phyloP scores from a whole-genome alignment of 2,113 vertebrate species.

The Antidorcas marsupialis region DNA sequence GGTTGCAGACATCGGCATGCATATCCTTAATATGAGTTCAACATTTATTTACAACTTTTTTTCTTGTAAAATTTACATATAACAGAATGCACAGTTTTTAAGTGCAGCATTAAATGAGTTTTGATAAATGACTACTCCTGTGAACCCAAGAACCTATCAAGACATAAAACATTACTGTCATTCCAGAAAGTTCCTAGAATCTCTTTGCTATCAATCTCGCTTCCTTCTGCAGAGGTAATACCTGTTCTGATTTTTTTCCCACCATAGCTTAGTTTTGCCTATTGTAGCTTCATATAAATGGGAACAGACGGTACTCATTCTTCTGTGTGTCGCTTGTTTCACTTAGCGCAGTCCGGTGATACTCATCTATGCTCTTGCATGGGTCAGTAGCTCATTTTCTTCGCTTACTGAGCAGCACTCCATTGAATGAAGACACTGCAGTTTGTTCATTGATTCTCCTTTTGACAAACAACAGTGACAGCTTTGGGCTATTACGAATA shows the following conservation, averaged over 20 bases:
- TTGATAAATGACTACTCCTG: neutral
- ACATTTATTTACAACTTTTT: neutral
- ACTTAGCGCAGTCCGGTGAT: neutral
- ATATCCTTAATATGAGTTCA: neutral
- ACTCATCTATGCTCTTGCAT: rapidly evolving
- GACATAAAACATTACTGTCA: neutral
- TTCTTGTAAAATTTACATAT: neutral
- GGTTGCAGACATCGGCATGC: neutral
- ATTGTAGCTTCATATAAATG: neutral
- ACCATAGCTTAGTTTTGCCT: neutral
- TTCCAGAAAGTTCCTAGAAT: neutral
- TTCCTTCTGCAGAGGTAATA: neutral
- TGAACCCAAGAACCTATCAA: neutral
- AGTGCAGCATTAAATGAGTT: neutral
- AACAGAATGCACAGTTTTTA: neutral
- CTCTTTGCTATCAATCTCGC: neutral
- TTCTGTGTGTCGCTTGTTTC: neutral
- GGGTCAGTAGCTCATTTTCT: neutral
- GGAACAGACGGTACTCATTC: neutral
- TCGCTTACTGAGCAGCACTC: neutral
- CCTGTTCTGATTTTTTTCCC: neutral
- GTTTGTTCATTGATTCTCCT: neutral
- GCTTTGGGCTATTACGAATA: neutral
- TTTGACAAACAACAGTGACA: neutral
- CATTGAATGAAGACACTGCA: neutral